Conservation (phyloP, 2,113 vertebrate genomes). For the Lipotes vexillifer region DNA sequence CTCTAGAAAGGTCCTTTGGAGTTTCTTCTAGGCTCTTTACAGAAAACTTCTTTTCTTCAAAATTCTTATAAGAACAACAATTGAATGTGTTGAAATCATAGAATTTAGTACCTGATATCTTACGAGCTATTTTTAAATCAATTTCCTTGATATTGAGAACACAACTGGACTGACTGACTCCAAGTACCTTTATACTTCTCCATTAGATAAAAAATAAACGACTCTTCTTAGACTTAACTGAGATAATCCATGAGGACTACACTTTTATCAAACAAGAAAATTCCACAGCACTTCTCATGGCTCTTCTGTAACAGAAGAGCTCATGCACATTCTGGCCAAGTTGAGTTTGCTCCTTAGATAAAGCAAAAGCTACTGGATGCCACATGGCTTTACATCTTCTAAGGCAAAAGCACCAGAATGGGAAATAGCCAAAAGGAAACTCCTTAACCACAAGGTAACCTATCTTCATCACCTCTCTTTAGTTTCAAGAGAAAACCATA, state of each 20-base stretch:
- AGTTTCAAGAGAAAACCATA: not conserved
- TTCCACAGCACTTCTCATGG: not conserved
- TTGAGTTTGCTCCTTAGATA: not conserved
- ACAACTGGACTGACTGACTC: not conserved
- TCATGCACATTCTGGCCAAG: not conserved
- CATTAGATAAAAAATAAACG: not conserved
- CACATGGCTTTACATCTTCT: not conserved
- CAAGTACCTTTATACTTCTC: not conserved
- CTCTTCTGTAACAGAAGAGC: not conserved
- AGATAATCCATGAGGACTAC: not conserved
- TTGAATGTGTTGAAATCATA: not conserved
- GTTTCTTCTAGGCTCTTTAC: conserved; percentile 59
- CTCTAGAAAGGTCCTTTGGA: conserved; percentile 39
- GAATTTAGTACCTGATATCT: not conserved
- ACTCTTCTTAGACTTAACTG: not conserved
- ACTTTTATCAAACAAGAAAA: not conserved
- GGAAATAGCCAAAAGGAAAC: not conserved
- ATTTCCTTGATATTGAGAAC: conserved; percentile 3
- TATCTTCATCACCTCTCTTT: not conserved
- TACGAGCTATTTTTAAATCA: conserved; percentile 43
- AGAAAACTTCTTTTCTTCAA: conserved; percentile 51
- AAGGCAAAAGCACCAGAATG: not conserved
- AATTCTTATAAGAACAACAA: conserved; percentile 26
- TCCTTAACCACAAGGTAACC: not conserved
- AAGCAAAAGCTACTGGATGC: not conserved